These are phyloP conservation scores for Malthinus flaveolus DNA, from an alignment of 2,888 invertebrate species.

Conservation along the genomic window DNA sequence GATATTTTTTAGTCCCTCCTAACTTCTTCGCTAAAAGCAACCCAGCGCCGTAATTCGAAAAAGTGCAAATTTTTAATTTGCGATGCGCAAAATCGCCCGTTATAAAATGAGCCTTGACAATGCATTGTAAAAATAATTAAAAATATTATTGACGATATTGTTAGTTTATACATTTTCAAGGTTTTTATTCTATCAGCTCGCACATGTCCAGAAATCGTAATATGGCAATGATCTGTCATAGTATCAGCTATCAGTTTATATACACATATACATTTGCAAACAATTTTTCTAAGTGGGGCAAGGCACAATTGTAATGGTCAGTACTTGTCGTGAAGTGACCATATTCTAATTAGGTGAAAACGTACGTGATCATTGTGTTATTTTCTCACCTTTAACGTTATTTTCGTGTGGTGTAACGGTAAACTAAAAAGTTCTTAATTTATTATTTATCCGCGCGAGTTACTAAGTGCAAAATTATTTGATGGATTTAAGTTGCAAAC, in stretches of 20 bases:
- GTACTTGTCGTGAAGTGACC: constrained; percentile 8
- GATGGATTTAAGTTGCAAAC: background rate
- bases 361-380: background rate
- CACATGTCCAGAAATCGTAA: too few relatives aligned
- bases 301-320: constrained; percentile 1
- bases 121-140: too few relatives aligned
- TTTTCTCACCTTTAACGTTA: background rate
- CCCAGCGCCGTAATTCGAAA: too few relatives aligned
- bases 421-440: too few relatives aligned
- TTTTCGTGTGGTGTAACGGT: background rate
- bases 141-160: too few relatives aligned
- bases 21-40: too few relatives aligned
- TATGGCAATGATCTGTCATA: background rate
- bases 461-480: background rate
- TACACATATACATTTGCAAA: background rate
- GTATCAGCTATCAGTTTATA: background rate
- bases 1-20: too few relatives aligned
- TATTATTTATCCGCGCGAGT: background rate
- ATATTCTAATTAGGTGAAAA: constrained; percentile 10
- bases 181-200: too few relatives aligned
- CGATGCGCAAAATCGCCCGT: too few relatives aligned
- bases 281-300: constrained; percentile 7
- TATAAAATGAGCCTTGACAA: too few relatives aligned
- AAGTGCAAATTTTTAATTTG: too few relatives aligned
- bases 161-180: too few relatives aligned